These are phyloP conservation scores for Jacana jacana DNA, from an alignment of 2,113 vertebrate species.

Conservation along the genomic window DNA sequence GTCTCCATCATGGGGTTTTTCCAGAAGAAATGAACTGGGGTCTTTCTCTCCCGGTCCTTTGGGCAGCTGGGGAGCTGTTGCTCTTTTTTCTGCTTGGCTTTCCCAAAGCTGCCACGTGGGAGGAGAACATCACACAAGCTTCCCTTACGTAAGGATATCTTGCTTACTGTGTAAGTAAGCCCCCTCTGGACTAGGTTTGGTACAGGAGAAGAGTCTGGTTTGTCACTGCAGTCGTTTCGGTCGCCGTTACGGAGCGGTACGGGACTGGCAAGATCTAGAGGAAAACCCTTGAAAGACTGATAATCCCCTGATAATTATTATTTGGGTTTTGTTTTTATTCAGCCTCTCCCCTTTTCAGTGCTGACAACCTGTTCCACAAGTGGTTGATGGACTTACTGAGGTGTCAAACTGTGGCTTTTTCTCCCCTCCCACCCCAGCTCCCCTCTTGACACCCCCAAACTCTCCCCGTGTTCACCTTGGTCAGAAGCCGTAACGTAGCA, in stretches of 20 bases:
- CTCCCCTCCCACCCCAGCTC: too few relatives aligned
- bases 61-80: background rate
- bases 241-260: background rate
- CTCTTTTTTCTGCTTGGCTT: background rate
- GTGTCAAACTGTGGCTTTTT: background rate
- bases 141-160: background rate
- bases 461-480: background rate
- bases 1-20: constrained; percentile 93
- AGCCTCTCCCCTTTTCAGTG: background rate
- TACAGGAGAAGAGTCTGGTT: too few relatives aligned
- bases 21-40: constrained; percentile 83
- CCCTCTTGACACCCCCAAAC: background rate
- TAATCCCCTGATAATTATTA: too few relatives aligned
- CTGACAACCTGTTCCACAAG: background rate
- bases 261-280: background rate
- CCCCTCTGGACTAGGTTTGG: constrained; percentile 28
- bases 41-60: background rate
- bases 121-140: background rate
- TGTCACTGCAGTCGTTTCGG: background rate
- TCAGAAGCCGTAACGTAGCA: background rate
- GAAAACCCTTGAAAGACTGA: background rate
- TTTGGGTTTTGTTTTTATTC: background rate
- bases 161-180: constrained; percentile 71
- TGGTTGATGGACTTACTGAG: background rate
- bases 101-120: background rate